Evolutionary conservation across 2,797 vertebrate genomes (phyloP).

Genomic region (Galaxias olidus): DNA sequence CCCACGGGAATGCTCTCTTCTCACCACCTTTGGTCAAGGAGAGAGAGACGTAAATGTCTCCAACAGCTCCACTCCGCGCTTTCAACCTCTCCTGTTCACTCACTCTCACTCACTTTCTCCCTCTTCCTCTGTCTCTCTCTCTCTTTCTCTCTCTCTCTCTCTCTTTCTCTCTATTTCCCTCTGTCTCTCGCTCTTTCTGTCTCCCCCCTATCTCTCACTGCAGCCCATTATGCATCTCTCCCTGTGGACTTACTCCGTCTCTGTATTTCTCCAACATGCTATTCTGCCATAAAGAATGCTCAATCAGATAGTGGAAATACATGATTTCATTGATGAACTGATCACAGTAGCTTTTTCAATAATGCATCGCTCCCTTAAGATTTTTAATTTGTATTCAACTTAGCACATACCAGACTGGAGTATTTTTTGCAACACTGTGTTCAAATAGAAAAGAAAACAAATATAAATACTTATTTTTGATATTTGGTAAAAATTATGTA

Average conservation of each 20-base stretch:
- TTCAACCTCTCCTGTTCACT: no score
- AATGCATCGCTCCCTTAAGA: constrained; percentile 45
- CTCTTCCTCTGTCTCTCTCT: constrained; percentile 1
- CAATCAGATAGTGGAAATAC: constrained; percentile 6
- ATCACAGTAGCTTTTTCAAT: constrained; percentile 48
- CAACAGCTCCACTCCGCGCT: no score
- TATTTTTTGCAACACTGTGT: constrained; percentile 53
- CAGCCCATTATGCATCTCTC: constrained; percentile 10
- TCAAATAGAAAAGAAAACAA: constrained; percentile 36
- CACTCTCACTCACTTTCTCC: not conserved
- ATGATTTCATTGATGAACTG: constrained; percentile 40
- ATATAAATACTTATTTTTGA: not conserved
- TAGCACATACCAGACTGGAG: constrained; percentile 25
- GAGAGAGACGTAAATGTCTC: no score
- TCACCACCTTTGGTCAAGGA: constrained; percentile 4
- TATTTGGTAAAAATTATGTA: no score
- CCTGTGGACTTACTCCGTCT: constrained; percentile 22
- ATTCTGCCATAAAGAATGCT: not conserved
- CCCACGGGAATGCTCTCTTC: constrained; percentile 7
- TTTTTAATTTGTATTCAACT: constrained; percentile 56
- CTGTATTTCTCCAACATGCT: not conserved
- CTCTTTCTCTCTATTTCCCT: not conserved
- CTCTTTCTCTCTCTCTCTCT: not conserved
- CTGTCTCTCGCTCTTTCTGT: not conserved
- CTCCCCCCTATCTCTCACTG: constrained; percentile 7